Evolutionary conservation across 2,797 vertebrate species (phyloP).

Genomic region (Neosilurus mollespiculum): DNA sequence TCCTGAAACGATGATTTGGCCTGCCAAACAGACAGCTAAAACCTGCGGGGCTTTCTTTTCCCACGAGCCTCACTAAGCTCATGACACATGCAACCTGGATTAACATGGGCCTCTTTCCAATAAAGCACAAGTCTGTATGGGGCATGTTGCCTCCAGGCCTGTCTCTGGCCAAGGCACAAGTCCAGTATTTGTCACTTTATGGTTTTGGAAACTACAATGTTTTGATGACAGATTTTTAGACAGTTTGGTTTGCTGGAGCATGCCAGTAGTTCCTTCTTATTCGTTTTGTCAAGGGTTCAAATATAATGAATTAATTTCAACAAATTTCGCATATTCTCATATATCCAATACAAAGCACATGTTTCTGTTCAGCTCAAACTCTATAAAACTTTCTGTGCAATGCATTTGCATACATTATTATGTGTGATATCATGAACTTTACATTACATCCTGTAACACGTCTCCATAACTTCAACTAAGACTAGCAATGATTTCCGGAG

Average conservation of each 20-base stretch:
- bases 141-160: slow-evolving; percentile 19
- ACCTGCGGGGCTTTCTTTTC: slow-evolving; percentile 57
- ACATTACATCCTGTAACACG: neutral
- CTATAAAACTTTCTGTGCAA: neutral
- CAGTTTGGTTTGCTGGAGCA: slow-evolving; percentile 36
- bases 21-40: slow-evolving; percentile 44
- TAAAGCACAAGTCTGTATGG: slow-evolving; percentile 27
- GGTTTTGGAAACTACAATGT: slow-evolving; percentile 41
- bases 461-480: neutral
- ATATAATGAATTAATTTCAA: slow-evolving; percentile 1
- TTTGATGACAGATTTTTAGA: slow-evolving; percentile 48
- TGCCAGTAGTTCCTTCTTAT: slow-evolving; percentile 22
- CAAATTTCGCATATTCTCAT: slow-evolving; percentile 15
- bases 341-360: neutral
- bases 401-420: slow-evolving; percentile 11
- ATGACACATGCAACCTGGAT: slow-evolving; percentile 55
- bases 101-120: slow-evolving; percentile 42
- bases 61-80: slow-evolving; percentile 53
- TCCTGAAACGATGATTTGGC: slow-evolving; percentile 42
- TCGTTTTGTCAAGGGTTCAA: slow-evolving; percentile 25
- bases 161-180: slow-evolving; percentile 28
- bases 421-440: slow-evolving; percentile 7
- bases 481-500: neutral
- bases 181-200: slow-evolving; percentile 25
- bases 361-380: slow-evolving; percentile 9